Evolutionary conservation across 30 jellyfish, hydroid and myxozoan genomes (phyloP).

Genomic region (Cassiopea xamachana): DNA sequence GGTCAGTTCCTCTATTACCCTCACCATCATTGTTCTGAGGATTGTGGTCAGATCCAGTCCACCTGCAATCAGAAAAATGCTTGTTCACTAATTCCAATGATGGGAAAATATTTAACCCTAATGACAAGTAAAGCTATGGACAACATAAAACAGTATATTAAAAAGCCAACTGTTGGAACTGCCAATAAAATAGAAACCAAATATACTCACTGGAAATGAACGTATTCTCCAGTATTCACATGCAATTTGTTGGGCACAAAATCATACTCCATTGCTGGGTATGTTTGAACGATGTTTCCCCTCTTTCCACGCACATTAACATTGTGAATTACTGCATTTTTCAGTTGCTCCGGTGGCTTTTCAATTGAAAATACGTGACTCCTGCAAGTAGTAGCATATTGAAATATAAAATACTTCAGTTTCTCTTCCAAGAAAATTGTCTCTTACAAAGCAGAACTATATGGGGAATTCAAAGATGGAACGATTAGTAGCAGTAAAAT

Average conservation of each 20-base stretch:
- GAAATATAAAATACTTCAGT: too few relatives aligned
- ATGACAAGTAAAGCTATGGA: too few relatives aligned
- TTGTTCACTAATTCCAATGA: too few relatives aligned
- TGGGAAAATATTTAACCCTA: too few relatives aligned
- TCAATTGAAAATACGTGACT: conserved; percentile 73
- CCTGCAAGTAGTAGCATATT: conserved; percentile 23
- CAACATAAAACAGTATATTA: too few relatives aligned
- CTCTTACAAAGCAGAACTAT: background rate
- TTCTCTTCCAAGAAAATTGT: background rate
- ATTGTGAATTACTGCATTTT: conserved; percentile 64
- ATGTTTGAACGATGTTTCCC: conserved; percentile 84
- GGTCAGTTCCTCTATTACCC: conserved; percentile 70
- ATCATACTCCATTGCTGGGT: conserved; percentile 95
- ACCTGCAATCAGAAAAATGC: conserved; percentile 2
- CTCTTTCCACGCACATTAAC: conserved; percentile 86
- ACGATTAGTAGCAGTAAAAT: too few relatives aligned
- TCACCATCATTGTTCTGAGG: conserved; percentile 78
- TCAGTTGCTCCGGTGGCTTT: conserved; percentile 41
- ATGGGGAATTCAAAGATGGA: too few relatives aligned
- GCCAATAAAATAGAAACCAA: background rate
- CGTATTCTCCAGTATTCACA: conserved; percentile 43
- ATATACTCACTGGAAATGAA: conserved; percentile 83
- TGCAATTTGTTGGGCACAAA: conserved; percentile 79
- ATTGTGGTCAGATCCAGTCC: conserved; percentile 75
- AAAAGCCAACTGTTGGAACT: background rate